Base-by-base conservation (phyloP, 2,113 vertebrate genomes). In the Melanostigma gelatinosum region DNA sequence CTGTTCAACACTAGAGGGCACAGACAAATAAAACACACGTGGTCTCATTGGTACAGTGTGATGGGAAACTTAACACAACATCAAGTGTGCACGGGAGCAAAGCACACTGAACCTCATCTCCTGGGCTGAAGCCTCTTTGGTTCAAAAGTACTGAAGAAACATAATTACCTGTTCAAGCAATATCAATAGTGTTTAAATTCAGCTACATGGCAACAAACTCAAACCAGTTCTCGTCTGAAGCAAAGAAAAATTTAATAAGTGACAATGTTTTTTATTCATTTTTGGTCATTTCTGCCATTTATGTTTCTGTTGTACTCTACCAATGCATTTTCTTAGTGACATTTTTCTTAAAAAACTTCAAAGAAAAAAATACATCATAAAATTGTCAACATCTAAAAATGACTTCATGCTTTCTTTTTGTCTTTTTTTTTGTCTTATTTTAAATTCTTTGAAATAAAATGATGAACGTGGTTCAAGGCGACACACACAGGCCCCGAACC, bases 221-320 rank as follows among this genome's bases (percentile, higher is more conserved):
- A 52, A 75, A 69, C 64, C n/a, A 62, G 2, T 4, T 62, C 15
- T 75, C 48, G 15, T 74, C 9, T 16, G n/a, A 83, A 84, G 61
- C 67, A 20, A 86, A 52, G 29, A 82, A 64, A 78, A 27, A 44
- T 36, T 29, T 57, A 48, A 44, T 9, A 82, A 82, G 29, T 64
- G 57, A 73, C 46, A 68, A 27, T 22, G 6, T 54, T 58, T 58
- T 79, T 76, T 82, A 87, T 85, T 85, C 24, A 20, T 55, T 85
- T 80, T 67, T 80, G 83, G 50, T 74, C 62, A 61, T 63, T 68
- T 71, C 40, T 75, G 52, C 55, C 64, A 44, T 52, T 61, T 32
- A 54, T 29, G 32, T 69, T 57, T 70, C 57, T 50, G 7, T 52
- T 38, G 27, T 44, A 29, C 29, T 70, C 34, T 66, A 29, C 55